phyloP scores from a whole-genome alignment of 2,888 invertebrate genomes.

The Atethmia centrago region DNA sequence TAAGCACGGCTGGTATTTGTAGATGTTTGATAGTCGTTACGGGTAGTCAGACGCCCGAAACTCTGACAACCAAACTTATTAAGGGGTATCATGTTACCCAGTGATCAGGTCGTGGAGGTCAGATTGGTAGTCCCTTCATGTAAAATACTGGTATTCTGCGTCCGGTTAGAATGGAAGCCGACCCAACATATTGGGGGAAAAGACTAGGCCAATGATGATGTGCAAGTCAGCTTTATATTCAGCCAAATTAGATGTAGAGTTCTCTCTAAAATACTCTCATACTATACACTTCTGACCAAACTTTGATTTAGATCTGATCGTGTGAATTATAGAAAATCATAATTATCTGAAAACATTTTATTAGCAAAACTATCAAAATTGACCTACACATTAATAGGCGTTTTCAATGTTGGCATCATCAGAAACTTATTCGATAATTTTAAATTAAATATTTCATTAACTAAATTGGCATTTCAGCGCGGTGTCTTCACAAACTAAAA shows the following conservation, averaged over 20 bases:
- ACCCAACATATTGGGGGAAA: background rate
- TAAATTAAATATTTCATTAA: background rate
- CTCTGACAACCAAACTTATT: background rate
- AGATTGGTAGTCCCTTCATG: background rate
- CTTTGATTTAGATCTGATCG: background rate
- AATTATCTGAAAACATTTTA: constrained; percentile 17
- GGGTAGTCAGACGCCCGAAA: background rate
- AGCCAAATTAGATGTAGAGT: background rate
- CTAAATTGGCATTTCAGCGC: background rate
- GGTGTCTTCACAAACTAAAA: background rate
- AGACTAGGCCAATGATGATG: background rate
- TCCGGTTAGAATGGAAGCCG: background rate
- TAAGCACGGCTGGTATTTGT: background rate
- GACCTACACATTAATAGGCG: background rate
- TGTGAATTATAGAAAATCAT: background rate
- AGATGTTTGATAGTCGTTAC: background rate
- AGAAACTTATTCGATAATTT: background rate
- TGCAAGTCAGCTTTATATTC: background rate
- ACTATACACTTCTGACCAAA: background rate
- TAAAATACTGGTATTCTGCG: background rate
- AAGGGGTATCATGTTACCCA: background rate
- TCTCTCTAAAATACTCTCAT: background rate
- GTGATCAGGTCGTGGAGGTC: background rate
- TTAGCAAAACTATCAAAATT: constrained; percentile 8
- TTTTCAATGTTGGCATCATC: background rate